phyloP scores from a whole-genome alignment of 2,113 vertebrate species.

The Strix aluco region DNA sequence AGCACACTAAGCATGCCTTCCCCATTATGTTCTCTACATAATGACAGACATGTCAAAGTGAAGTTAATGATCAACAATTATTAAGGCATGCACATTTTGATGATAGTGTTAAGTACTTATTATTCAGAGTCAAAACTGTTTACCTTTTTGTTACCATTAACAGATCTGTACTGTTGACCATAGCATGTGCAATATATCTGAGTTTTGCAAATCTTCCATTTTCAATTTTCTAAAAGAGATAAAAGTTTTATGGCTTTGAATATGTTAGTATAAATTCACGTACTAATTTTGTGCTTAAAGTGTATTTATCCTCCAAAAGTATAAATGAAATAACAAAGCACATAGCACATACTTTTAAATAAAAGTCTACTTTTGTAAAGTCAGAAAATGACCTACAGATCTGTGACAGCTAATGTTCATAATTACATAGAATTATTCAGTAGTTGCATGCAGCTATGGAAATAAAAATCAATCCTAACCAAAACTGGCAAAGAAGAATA shows the following conservation, averaged over 20 bases:
- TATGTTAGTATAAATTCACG: background rate
- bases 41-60: background rate
- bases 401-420: background rate
- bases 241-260: slow-evolving; percentile 32
- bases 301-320: background rate
- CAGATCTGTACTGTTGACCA: slow-evolving; percentile 94
- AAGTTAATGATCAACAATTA: background rate
- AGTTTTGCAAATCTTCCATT: slow-evolving; percentile 97
- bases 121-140: slow-evolving; percentile 2
- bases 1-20: background rate
- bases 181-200: slow-evolving; percentile 94
- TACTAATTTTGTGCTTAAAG: background rate
- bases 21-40: background rate
- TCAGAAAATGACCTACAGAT: background rate
- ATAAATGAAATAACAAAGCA: background rate
- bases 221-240: slow-evolving; percentile 90
- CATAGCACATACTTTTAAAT: background rate
- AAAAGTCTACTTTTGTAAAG: background rate
- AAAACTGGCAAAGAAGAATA: background rate
- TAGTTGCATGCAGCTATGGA: background rate
- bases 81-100: background rate
- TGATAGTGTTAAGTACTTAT: background rate
- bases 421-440: background rate
- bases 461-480: background rate
- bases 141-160: slow-evolving; percentile 98